Evolutionary conservation across 2,888 invertebrate species (phyloP), one percentile per base, ranked within the genome.

Genomic region (Philopedon plagiatum): DNA sequence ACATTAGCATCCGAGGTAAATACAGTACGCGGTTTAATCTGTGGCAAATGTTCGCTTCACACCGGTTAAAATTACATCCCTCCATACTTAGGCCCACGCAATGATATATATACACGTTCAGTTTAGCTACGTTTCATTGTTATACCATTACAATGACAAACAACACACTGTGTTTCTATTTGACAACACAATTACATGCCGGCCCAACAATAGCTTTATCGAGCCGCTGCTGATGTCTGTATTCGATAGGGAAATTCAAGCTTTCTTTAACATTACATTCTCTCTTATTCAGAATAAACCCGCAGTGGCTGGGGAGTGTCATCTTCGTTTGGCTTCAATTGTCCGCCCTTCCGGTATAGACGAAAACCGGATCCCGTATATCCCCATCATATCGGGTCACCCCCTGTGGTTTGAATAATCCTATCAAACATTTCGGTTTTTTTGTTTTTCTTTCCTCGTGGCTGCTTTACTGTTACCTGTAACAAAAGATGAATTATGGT

Each of bases 311-410:
- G 54, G 79, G 80, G 81, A 76, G 81, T 80, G 83, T 84, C 83
- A 82, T 82, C 83, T 83, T 83, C 83, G 81, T 83, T 84, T 83
- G 82, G 81, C 82, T 83, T 82, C 82, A 81, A 82, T 83, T 83
- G 83, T 83, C 80, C 81, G 81, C 81, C 81, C 76, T 80, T 79
- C 80, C 79, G 77, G 65, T 19, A 56, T 66, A n/a, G n/a, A 66
- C 3, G 56, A 61, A 71, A 60, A 71, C 71, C 65, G 61, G 61
- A 65, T 66, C 65, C 61, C 61, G n/a, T n/a, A 61, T 58, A 70
- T 70, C 64, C 70, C 63, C 58, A 46, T 15, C 13, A 15, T 18
- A 0, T 19, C 56, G 66, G 58, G 46, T 58, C 58, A 26, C 44
- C 49, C 66, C 69, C 39, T 69, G 69, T 41, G 69, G 69, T 62